These are phyloP conservation scores for Trissolcus basalis DNA, from an alignment of 1,140 invertebrate genomes.

Conservation along the genomic window DNA sequence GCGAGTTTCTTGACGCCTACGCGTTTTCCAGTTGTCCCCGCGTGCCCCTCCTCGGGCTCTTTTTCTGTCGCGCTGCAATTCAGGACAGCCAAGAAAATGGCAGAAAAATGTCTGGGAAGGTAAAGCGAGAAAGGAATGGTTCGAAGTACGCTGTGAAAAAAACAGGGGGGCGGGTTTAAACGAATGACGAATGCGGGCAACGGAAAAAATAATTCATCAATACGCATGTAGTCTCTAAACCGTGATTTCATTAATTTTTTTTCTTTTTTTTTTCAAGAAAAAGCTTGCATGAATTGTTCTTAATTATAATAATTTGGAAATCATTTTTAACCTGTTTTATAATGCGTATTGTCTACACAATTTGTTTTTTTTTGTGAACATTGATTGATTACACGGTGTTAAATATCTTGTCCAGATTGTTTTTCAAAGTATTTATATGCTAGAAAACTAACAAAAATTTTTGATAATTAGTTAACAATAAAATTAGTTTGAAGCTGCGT, in stretches of 20 bases:
- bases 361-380: too few species aligned
- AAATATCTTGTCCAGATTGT: too few species aligned
- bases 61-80: constrained; percentile 44
- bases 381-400: too few species aligned
- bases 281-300: too few species aligned
- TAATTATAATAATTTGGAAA: too few species aligned
- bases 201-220: constrained; percentile 51
- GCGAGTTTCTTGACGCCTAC: constrained; percentile 54
- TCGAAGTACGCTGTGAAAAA: constrained; percentile 14
- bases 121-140: constrained; percentile 52
- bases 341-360: too few species aligned
- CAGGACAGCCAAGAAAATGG: constrained; percentile 48
- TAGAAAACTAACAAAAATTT: too few species aligned
- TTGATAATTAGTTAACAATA: too few species aligned
- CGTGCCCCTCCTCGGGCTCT: constrained; percentile 26
- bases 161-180: constrained; percentile 31
- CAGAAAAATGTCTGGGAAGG: constrained; percentile 48
- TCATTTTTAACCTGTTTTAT: too few species aligned
- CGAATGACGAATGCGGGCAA: constrained; percentile 44
- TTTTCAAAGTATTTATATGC: too few species aligned
- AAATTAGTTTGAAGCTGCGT: too few species aligned
- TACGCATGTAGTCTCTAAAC: constrained; percentile 25
- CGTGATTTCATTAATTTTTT: constrained; percentile 21
- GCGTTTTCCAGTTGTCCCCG: constrained; percentile 45
- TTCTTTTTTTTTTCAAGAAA: constrained; percentile 13